Evolutionary conservation across 2,797 vertebrate genomes (phyloP), one percentile per base, ranked within the genome.

Genomic region (Pangasius sanitwongsei): DNA sequence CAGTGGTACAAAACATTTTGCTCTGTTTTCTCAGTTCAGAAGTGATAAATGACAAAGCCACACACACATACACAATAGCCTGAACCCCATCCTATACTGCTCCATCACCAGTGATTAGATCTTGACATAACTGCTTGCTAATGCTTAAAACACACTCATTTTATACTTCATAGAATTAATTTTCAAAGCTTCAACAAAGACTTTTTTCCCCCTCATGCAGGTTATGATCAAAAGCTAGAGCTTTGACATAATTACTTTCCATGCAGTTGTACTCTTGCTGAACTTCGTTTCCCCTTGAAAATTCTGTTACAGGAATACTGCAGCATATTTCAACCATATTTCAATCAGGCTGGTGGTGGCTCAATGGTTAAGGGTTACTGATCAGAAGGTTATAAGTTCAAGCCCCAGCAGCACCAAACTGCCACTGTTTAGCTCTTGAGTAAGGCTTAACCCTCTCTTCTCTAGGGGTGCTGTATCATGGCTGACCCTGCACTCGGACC

Each of bases 1-100:
- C 88, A 86, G 74, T 55, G 50, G 25, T 65, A 80, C 61, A 88
- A 85, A 85, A 85, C 23, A 44, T 75, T 83, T 83, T 34, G 67
- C 65, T 84, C 55, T 6, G 55, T 84, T 88, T 84, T 72, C 72
- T 88, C 59, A 69, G 61, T 78, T 78, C 48, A 34, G 48, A 84
- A 57, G 61, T 85, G 82, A 85, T 65, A 57, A 88, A 67, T 63
- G 87, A 63, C 70, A 85, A 48, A 44, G 25, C 11, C 57, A 44
- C 34, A 50, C 37, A 61, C 81, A 63, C 80, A 57, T 25, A 28
- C 37, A 83, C 59, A 25, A 20, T 12, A 7, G 77, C 63, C 53
- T 37, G 53, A 86, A 86, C 65, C 55, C 65, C 12, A 55, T 57
- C 31, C 85, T 61, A 48, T 67, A 28, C 82, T 78, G 83, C 12